These are phyloP conservation scores for Latrodectus hesperus DNA, from an alignment of 2,888 invertebrate species.

Conservation along the genomic window DNA sequence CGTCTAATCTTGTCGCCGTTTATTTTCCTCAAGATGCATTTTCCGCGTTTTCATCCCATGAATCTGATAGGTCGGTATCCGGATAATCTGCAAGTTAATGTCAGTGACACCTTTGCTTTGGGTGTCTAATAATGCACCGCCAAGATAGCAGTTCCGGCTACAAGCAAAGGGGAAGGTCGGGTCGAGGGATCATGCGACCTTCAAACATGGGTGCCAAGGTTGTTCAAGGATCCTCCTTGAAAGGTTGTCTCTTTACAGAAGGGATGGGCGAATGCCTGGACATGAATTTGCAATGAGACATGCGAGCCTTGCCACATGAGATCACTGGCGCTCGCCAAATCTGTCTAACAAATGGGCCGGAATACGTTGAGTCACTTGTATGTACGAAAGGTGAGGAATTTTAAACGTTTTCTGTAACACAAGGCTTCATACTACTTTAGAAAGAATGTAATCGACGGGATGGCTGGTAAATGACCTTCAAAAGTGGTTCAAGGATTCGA, in stretches of 20 bases:
- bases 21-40: too few relatives aligned
- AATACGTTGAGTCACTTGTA: background rate
- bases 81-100: constrained; percentile 24
- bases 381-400: background rate
- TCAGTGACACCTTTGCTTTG: constrained; percentile 33
- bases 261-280: constrained; percentile 21
- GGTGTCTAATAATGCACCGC: constrained; percentile 16
- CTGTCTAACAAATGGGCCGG: background rate
- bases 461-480: too few relatives aligned
- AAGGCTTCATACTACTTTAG: background rate
- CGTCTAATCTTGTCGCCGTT: too few relatives aligned
- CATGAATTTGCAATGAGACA: background rate
- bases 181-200: constrained; percentile 24
- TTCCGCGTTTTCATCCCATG: too few relatives aligned
- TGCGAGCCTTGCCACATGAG: background rate
- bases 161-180: constrained; percentile 32
- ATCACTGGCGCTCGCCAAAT: background rate
- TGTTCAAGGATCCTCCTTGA: constrained; percentile 52
- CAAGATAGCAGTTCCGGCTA: constrained; percentile 28
- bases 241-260: background rate
- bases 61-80: background rate
- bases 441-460: too few relatives aligned
- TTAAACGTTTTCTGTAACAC: background rate
- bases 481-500: too few relatives aligned
- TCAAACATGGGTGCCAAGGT: constrained; percentile 34